Evolutionary conservation across 2,888 invertebrate genomes (phyloP), one percentile per base, ranked within the genome.

Genomic region (Sphecodes monilicornis): DNA sequence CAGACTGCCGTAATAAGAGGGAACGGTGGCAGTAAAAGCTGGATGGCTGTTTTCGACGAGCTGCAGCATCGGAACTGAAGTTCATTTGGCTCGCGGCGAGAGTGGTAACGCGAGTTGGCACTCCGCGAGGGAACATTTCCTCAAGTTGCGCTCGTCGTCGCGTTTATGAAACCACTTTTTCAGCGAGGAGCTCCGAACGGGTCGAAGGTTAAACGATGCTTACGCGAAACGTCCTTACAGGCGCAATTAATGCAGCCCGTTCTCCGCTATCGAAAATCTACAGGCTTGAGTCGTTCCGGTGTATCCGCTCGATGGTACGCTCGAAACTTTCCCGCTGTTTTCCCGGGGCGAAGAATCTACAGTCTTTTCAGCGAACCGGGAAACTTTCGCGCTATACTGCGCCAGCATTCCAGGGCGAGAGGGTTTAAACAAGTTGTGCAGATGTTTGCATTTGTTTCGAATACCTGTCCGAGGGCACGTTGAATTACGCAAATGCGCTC

Each of bases 21-120:
- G 43, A 36, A 41, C n/a, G 46, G 64, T 16, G 74, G 43, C 18
- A 29, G 66, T 36, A 77, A 76, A 75, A 76, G 26, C 54, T 43
- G 10, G 43, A 16, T 41, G 66, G 64, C 79, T 84, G 77, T 73
- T 85, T 81, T 74, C 73, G 74, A 64, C 80, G 60, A 74, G 22
- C 32, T 41, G 41, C 64, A 5, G 22, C 36, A 39, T 60, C 69
- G 82, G 57, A 82, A 66, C 57, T 57, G 73, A 84, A 82, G 69
- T 87, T 86, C 79, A 75, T 81, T 86, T 87, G 81, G 79, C 83
- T 79, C 78, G 66, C 64, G 68, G 66, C 60, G 72, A 72, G 70
- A 68, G 54, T 72, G 74, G 79, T 82, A 86, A 78, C 66, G 82
- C 73, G 82, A 84, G 80, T 82, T 86, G 76, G 66, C 80, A 84